Conservation (phyloP, 2,113 vertebrate genomes). For the Meles meles region DNA sequence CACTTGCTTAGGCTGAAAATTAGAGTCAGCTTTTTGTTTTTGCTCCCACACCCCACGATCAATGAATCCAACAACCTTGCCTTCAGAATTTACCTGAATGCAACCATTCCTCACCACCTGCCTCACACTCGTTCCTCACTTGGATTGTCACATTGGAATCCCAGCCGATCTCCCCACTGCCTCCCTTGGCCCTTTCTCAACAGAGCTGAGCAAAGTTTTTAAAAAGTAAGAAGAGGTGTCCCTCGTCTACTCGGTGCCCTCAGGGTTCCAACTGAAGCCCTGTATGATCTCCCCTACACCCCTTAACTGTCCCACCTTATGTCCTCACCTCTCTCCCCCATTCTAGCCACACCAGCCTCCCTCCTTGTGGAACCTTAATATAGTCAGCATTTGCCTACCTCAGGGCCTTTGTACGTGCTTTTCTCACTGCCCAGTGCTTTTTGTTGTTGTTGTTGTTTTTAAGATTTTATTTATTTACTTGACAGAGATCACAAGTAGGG, state of each 20-base stretch:
- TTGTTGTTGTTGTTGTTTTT: too few relatives aligned
- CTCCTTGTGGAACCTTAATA: not conserved
- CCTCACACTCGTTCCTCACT: rapidly evolving
- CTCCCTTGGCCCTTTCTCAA: not conserved
- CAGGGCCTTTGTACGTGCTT: not conserved
- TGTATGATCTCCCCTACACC: too few relatives aligned
- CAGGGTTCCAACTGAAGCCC: not conserved
- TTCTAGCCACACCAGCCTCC: not conserved
- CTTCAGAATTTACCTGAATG: not conserved
- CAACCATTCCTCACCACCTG: not conserved
- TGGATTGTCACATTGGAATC: not conserved
- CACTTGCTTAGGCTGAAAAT: not conserved
- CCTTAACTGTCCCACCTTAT: not conserved
- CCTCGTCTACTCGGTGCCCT: not conserved
- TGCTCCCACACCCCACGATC: not conserved
- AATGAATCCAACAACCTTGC: rapidly evolving
- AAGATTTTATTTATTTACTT: too few relatives aligned
- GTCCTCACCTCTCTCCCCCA: not conserved
- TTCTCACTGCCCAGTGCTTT: too few relatives aligned
- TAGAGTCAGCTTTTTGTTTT: too few relatives aligned
- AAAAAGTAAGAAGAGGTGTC: not conserved
- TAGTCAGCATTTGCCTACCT: not conserved
- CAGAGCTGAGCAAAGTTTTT: not conserved
- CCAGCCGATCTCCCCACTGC: not conserved
- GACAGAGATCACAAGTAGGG: too few relatives aligned